phyloP scores from a whole-genome alignment of 2,888 invertebrate species.

The Archips crataeganus region DNA sequence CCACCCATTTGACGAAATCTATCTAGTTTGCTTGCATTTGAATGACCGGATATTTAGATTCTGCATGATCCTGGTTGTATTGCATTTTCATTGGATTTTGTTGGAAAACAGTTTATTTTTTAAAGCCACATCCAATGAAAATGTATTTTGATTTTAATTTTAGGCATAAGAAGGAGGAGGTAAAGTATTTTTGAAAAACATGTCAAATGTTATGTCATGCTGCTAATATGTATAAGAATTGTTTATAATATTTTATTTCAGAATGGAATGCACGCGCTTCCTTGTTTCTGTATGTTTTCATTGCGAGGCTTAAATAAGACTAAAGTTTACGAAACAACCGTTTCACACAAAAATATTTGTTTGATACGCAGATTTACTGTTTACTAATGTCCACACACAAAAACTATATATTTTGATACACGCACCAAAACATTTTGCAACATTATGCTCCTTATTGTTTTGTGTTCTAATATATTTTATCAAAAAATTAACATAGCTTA shows the following conservation, averaged over 20 bases:
- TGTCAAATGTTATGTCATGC: constrained; percentile 26
- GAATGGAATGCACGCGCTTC: constrained; percentile 65
- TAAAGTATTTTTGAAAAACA: constrained; percentile 28
- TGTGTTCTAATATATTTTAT: constrained; percentile 22
- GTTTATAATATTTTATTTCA: constrained; percentile 35
- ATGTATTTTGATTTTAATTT: constrained; percentile 6
- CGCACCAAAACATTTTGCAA: constrained; percentile 38
- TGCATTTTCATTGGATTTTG: constrained; percentile 34
- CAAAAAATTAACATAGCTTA: constrained; percentile 31
- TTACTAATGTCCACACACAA: constrained; percentile 52
- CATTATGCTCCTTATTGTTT: constrained; percentile 27
- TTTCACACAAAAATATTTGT: constrained; percentile 51
- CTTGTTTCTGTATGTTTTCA: constrained; percentile 55
- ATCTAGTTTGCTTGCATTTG: constrained; percentile 70
- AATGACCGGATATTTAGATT: constrained; percentile 54
- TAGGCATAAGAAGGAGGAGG: constrained; percentile 21
- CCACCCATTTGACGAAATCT: constrained; percentile 52
- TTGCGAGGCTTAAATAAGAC: constrained; percentile 58
- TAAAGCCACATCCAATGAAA: constrained; percentile 13
- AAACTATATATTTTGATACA: constrained; percentile 40
- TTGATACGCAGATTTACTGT: constrained; percentile 42
- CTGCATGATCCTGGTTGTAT: constrained; percentile 66
- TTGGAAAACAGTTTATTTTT: neutral
- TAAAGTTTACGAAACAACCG: constrained; percentile 55
- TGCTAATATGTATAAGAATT: constrained; percentile 25